Evolutionary conservation across 1,140 invertebrate genomes (phyloP), one percentile per base, ranked within the genome.

Genomic region (Pogonomyrmex californicus): DNA sequence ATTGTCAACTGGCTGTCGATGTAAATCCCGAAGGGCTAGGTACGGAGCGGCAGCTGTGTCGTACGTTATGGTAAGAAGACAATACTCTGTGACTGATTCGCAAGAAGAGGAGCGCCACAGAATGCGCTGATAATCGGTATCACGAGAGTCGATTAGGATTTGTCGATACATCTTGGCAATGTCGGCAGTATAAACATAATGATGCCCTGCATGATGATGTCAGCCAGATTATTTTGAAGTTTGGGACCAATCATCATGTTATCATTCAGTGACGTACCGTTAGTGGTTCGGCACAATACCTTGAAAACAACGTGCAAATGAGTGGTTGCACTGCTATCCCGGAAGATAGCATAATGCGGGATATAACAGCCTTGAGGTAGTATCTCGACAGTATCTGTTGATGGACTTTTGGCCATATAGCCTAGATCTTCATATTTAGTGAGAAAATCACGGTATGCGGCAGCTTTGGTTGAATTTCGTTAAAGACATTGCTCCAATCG

Each of bases 401-500:
- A 2, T 9, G 60, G 0, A n/a, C 0, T 41, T 10, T 41, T 12
- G 2, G 6, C 14, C n/a, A 66, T 66, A 3, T 66, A 17, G 3
- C 14, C 17, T 6, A 63, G 62, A 0, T 38, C 0, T 1, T 17
- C 12, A n/a, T 63, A 63, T 38, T 63, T 12, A 2, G 0, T 2
- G 17, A 66, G 38, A 66, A 66, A 66, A 0, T 44, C 63, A 0
- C n/a, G 7, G 4, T 66, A 66, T 1, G 7, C 7, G 3, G n/a
- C 3, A 3, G 38, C 63, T 0, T 23, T 23, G 2, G 2, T 1
- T 0, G 63, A 4, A 0, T 23, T 3, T 2, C 14, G 5, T 1
- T 7, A 3, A 10, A 66, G n/a, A 1, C 38, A 38, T 2, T 9
- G 63, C 3, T 66, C 9, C n/a, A 66, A 4, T 1, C 63, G 38